These are phyloP conservation scores for Aphelinus atriplicis DNA, from an alignment of 1,140 invertebrate species.

Conservation along the genomic window DNA sequence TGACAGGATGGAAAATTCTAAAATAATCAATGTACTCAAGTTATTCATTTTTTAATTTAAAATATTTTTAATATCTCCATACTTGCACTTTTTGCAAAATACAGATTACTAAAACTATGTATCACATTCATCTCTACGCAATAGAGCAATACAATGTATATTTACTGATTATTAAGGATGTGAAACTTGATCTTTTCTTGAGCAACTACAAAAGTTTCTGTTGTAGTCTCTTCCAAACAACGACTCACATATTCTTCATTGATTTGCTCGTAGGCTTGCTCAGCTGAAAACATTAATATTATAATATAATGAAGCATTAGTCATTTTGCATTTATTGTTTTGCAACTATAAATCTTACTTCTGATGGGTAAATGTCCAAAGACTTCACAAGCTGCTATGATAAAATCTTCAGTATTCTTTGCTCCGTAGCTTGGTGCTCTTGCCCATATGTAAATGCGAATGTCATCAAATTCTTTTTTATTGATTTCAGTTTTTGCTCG, in stretches of 20 bases:
- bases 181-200: slow-evolving; percentile 36
- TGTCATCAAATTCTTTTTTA: slow-evolving; percentile 50
- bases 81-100: too few relatives aligned
- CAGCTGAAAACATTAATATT: slow-evolving; percentile 57
- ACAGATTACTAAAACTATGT: too few relatives aligned
- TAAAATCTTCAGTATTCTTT: slow-evolving; percentile 69
- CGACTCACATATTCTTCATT: slow-evolving; percentile 56
- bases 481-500: slow-evolving; percentile 59
- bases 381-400: slow-evolving; percentile 73
- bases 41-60: background rate
- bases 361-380: slow-evolving; percentile 75
- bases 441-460: slow-evolving; percentile 74
- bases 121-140: too few relatives aligned
- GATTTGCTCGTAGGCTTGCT: slow-evolving; percentile 60
- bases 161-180: too few relatives aligned
- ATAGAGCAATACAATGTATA: too few relatives aligned
- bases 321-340: slow-evolving; percentile 1
- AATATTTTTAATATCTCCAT: background rate
- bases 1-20: background rate
- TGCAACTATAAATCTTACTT: slow-evolving; percentile 63
- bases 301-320: too few relatives aligned
- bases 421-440: slow-evolving; percentile 65
- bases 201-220: slow-evolving; percentile 56
- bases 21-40: background rate
- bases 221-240: slow-evolving; percentile 61